Conservation (phyloP, 2,113 vertebrate genomes). For the Anseranas semipalmata region DNA sequence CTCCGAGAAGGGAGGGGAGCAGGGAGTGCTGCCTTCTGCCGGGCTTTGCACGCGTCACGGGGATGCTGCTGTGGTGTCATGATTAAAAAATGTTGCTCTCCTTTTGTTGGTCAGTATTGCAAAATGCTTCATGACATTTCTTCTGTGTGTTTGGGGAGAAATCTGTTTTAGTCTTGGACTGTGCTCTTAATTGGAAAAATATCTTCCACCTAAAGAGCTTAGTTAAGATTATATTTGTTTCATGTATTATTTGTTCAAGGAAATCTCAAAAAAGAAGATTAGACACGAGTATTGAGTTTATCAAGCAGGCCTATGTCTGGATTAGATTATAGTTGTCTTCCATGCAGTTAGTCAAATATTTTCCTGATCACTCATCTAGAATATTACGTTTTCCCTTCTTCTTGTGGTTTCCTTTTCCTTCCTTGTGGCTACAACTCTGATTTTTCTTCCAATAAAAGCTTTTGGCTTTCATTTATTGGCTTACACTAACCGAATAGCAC, state of each 20-base stretch:
- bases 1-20: neutral
- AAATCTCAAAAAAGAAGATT: neutral
- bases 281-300: neutral
- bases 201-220: neutral
- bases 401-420: slow-evolving; percentile 26
- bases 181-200: neutral
- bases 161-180: neutral
- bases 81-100: slow-evolving; percentile 59
- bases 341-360: slow-evolving; percentile 53
- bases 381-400: slow-evolving; percentile 13
- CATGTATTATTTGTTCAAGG: neutral
- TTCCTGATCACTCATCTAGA: slow-evolving; percentile 49
- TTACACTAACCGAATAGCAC: neutral
- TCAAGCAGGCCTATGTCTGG: slow-evolving; percentile 35
- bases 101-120: slow-evolving; percentile 20
- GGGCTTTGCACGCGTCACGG: neutral
- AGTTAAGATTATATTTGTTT: slow-evolving; percentile 17
- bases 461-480: neutral
- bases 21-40: neutral
- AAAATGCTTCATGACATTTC: slow-evolving; percentile 25
- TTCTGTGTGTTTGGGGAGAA: neutral
- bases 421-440: slow-evolving; percentile 10
- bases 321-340: slow-evolving; percentile 50
- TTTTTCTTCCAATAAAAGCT: slow-evolving; percentile 27
- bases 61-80: slow-evolving; percentile 14